phyloP scores from a whole-genome alignment of 35 echinoderm and acorn worm species.

The Apostichopus parvimensis region DNA sequence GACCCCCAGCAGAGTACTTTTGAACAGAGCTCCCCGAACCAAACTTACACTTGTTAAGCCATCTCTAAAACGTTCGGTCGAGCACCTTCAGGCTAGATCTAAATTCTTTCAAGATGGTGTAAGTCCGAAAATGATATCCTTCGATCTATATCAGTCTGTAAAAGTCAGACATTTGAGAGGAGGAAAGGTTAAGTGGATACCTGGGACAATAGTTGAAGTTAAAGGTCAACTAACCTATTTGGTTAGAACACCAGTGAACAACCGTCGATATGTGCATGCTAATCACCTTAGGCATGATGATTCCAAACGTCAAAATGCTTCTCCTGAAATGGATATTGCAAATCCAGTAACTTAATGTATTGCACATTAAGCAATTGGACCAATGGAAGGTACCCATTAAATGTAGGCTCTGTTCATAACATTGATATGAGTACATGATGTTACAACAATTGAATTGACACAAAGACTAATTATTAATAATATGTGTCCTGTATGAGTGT shows the following conservation, averaged over 20 bases:
- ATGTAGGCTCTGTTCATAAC: too few relatives aligned
- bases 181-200: conserved; percentile 9
- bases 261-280: neutral
- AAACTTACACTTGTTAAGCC: neutral
- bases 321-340: too few relatives aligned
- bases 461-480: too few relatives aligned
- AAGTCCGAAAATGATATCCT: neutral
- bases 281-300: neutral
- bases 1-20: neutral
- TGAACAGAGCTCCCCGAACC: neutral
- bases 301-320: too few relatives aligned
- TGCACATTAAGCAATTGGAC: too few relatives aligned
- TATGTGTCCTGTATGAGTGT: too few relatives aligned
- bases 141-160: too few relatives aligned
- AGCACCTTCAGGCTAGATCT: neutral
- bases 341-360: too few relatives aligned
- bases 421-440: too few relatives aligned
- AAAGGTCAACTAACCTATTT: conserved; percentile 29
- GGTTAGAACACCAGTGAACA: neutral
- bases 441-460: too few relatives aligned
- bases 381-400: too few relatives aligned
- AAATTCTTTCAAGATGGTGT: neutral
- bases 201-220: neutral
- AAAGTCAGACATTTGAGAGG: too few relatives aligned
- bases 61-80: neutral